Evolutionary conservation across 2,888 invertebrate genomes (phyloP), one percentile per base, ranked within the genome.

Genomic region (Cryptosula pallasiana): DNA sequence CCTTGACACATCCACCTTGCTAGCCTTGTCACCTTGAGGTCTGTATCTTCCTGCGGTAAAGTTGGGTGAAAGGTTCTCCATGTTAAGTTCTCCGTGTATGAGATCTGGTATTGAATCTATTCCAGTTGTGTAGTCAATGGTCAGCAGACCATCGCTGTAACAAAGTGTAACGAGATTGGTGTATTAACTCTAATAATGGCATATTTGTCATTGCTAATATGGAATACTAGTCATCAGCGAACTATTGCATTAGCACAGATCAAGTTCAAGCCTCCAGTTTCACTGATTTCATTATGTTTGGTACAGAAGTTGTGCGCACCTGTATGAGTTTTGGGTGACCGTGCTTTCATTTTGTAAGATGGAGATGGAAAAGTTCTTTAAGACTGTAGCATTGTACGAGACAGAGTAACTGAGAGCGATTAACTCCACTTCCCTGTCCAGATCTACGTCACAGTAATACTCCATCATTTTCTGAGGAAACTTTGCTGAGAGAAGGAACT

Each of bases 101-200:
- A 70, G 45, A 32, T 70, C 45, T 2, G 70, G 70, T 2, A 70
- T 23, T n/a, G 45, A 54, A 23, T 23, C n/a, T 20, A 70, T 2
- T 9, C 70, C 70, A 25, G 70, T 70, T 35, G n/a, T 70, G 29
- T 70, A 70, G 70, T 70, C 25, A 3, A 70, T 54, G 2, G 70
- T 54, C 35, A 70, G 70, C 13, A 70, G 29, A 9, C 70, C 70
- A 29, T 70, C 70, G 36, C 70, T 70, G 29, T 54, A 36, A 36
- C 45, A 63, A 27, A 45, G n/a, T n/a, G n/a, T n/a, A n/a, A n/a
- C n/a, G n/a, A n/a, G n/a, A n/a, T n/a, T n/a, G n/a, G n/a, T n/a
- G n/a, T n/a, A n/a, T n/a, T n/a, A n/a, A n/a, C n/a, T n/a, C n/a
- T n/a, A n/a, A n/a, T n/a, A n/a, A n/a, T n/a, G n/a, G n/a, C n/a